Base-by-base conservation (phyloP, 2,888 invertebrate genomes). In the Malachius bipustulatus region DNA sequence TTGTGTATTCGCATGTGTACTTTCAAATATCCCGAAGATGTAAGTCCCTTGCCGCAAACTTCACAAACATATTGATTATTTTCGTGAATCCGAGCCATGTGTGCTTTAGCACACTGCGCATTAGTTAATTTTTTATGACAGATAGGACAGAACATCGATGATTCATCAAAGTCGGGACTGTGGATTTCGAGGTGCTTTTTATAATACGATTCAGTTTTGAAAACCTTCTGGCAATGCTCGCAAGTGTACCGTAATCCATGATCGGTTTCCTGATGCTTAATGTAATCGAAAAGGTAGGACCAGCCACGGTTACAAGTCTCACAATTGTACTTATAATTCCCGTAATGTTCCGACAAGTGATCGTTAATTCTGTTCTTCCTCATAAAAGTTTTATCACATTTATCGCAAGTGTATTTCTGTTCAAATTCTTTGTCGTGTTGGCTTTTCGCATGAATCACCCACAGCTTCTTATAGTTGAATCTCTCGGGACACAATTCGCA, bases 271-370 rank as follows among this genome's bases (percentile, higher is more conserved):
- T 65, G 39, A 2, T 61, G 56, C n/a, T 64, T 61, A 0, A 63
- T 65, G 19, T 67, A 66, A 0, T 52, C 54, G 1, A 64, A 63
- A 0, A 64, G 63, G 29, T 9, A 8, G 12, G 8, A 46, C 35
- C 48, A 50, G 6, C 46, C 44, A 33, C 47, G 46, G 4, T 43
- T 44, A 35, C 50, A 50, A 26, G 42, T 32, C 3, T 67, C 53
- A 2, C 64, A 55, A 1, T 61, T 52, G 43, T 73, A 72, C 0
- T 67, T 62, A 30, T 66, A 19, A 6, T 19, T 6, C 24, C n/a
- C n/a, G 6, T 8, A 8, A n/a, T 19, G 24, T 8, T n/a, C 6
- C 6, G 24, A 6, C n/a, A 8, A 6, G 24, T 19, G 24, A n/a
- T n/a, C n/a, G n/a, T n/a, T n/a, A n/a, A n/a, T n/a, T n/a, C n/a